Evolutionary conservation across 1,140 invertebrate species (phyloP).

Genomic region (Drosophila kepulauana): DNA sequence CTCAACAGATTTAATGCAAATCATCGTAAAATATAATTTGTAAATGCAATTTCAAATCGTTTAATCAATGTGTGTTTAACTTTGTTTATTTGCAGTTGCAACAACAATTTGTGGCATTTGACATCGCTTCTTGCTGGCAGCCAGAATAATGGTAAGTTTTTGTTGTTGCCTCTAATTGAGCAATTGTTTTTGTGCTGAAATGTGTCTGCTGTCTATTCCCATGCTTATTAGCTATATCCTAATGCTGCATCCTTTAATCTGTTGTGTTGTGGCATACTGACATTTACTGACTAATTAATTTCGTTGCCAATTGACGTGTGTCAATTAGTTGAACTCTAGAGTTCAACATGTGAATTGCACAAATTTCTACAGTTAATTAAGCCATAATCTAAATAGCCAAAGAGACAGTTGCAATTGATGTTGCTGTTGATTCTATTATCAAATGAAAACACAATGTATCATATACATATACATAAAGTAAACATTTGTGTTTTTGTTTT

Average conservation of each 20-base stretch:
- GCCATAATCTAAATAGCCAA: slow-evolving; percentile 11
- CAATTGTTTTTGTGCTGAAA: slow-evolving; percentile 34
- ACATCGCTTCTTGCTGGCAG: slow-evolving; percentile 44
- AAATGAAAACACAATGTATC: background rate
- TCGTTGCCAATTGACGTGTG: slow-evolving; percentile 63
- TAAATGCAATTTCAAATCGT: background rate
- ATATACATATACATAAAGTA: background rate
- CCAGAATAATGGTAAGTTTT: slow-evolving; percentile 69
- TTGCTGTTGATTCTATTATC: background rate
- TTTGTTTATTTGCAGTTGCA: slow-evolving; percentile 47
- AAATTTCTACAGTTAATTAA: slow-evolving; percentile 21
- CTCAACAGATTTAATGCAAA: background rate
- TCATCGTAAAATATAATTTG: background rate
- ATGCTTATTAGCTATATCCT: background rate
- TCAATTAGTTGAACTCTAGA: slow-evolving; percentile 49
- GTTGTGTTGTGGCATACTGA: slow-evolving; percentile 10
- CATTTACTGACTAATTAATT: slow-evolving; percentile 54
- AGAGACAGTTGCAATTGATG: background rate
- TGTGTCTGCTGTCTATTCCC: slow-evolving; percentile 12
- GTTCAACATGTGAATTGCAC: slow-evolving; percentile 2
- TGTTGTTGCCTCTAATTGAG: background rate
- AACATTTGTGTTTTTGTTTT: background rate
- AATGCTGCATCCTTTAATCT: background rate
- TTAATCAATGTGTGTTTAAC: slow-evolving; percentile 3
- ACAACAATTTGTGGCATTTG: slow-evolving; percentile 40